Evolutionary conservation across 64 coral and sea anemone genomes (phyloP), one percentile per base, ranked within the genome.

Genomic region (Exaiptasia diaphana): DNA sequence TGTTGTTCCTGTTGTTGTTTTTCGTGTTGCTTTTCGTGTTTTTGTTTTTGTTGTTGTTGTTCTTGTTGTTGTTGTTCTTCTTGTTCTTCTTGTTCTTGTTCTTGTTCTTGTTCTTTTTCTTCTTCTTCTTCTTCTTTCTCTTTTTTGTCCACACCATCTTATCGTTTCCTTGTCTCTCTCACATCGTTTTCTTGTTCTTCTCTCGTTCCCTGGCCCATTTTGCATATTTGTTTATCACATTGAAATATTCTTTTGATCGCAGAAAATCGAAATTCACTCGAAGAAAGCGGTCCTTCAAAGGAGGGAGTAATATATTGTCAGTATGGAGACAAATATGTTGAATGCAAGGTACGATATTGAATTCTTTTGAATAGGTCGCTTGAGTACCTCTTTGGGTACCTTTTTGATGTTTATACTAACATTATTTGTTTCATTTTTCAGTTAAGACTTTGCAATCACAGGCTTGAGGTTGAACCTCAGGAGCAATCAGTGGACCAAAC

Each of bases 401-500:
- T 3, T 41, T 41, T 2, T 43, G 17, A 41, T 71, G 38, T 22
- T 43, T 1, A 12, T 20, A 22, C 10, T 49, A 17, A 44, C 6
- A 24, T 8, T 39, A 8, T 76, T 17, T 3, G 34, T 78, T 59
- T 12, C 12, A 2, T 39, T n/a, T 38, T 58, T 4, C 7, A 94
- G 91, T 63, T 94, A n/a, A 83, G 73, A 31, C 86, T 94, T 44
- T 73, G 85, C 29, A 79, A 89, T 5, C 79, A 89, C 26, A 73
- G 55, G 26, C 80, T 94, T 3, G 41, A 79, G 55, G 89, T 94
- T 8, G 61, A 34, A 35, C 61, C 61, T 13, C 64, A 85, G 34
- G 80, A 89, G 40, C 77, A 87, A 4, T 14, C 2, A n/a, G 26
- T 24, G 14, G 26, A 4, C 28, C 18, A 32, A 65, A 11, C 31